Evolutionary conservation across 2,113 vertebrate species (phyloP).

Genomic region (Podarcis cretensis): DNA sequence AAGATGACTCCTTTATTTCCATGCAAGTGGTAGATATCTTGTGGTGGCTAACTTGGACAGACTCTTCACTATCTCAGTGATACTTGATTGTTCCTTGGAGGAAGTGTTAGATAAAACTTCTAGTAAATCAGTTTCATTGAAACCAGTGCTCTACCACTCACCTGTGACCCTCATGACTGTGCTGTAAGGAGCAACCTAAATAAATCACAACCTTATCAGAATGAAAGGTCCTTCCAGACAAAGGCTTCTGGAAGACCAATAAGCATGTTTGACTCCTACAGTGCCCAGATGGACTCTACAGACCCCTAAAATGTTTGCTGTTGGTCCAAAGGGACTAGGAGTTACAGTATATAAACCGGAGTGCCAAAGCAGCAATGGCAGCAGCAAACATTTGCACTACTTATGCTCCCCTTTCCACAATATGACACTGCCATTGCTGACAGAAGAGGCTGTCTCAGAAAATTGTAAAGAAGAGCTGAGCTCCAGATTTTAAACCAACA

Average conservation of each 20-base stretch:
- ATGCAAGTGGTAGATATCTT: neutral
- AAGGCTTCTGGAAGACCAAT: neutral
- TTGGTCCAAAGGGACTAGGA: neutral
- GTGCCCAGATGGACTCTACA: neutral
- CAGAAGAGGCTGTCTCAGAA: neutral
- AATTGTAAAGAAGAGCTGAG: neutral
- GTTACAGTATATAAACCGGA: neutral
- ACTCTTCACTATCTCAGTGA: neutral
- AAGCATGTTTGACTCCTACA: neutral
- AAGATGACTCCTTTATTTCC: slow-evolving; percentile 16
- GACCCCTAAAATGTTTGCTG: neutral
- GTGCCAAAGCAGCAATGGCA: neutral
- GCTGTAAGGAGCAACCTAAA: neutral
- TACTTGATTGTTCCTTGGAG: slow-evolving; percentile 19
- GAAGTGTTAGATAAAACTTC: slow-evolving; percentile 19
- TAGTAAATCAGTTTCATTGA: neutral
- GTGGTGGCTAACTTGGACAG: slow-evolving; percentile 8
- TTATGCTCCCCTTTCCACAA: neutral
- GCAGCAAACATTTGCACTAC: neutral
- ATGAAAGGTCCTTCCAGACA: neutral
- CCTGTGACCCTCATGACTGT: neutral
- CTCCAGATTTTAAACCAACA: neutral
- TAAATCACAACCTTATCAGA: neutral
- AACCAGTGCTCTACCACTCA: neutral
- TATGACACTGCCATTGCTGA: neutral